phyloP scores from a whole-genome alignment of 2,113 vertebrate genomes.

The Stictonetta naevosa region DNA sequence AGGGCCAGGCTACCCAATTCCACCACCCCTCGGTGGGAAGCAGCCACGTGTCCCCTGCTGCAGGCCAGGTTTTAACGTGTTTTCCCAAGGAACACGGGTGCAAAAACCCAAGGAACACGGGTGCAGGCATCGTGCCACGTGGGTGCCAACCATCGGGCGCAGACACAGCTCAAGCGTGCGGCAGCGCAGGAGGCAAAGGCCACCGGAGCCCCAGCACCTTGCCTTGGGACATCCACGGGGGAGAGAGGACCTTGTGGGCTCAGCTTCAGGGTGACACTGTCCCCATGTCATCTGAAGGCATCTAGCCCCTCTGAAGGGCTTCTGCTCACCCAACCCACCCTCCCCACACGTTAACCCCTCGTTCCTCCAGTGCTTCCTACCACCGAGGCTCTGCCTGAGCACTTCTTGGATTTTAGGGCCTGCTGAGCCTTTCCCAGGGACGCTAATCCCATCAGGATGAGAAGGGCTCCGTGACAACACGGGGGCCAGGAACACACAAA shows the following conservation, averaged over 20 bases:
- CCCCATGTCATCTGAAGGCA: fast-evolving
- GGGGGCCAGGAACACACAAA: neutral
- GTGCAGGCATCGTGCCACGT: fast-evolving
- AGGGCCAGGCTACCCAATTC: neutral
- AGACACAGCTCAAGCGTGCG: neutral
- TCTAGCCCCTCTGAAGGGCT: neutral
- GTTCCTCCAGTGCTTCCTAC: neutral
- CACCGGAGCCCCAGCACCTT: neutral
- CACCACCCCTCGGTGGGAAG: neutral
- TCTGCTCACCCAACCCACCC: neutral
- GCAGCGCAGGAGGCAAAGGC: neutral
- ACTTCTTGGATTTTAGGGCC: fast-evolving
- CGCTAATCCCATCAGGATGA: neutral
- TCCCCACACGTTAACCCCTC: neutral
- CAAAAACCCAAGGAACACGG: neutral
- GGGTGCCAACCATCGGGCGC: neutral
- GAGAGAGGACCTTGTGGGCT: neutral
- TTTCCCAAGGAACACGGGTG: neutral
- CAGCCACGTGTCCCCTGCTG: neutral
- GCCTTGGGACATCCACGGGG: neutral
- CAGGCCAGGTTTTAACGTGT: neutral
- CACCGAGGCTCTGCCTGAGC: fast-evolving
- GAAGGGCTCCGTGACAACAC: fast-evolving
- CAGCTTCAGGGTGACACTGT: neutral
- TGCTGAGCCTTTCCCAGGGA: neutral